Base-by-base conservation (phyloP, 2,113 vertebrate species). In the Mesembrinibis cayennensis region DNA sequence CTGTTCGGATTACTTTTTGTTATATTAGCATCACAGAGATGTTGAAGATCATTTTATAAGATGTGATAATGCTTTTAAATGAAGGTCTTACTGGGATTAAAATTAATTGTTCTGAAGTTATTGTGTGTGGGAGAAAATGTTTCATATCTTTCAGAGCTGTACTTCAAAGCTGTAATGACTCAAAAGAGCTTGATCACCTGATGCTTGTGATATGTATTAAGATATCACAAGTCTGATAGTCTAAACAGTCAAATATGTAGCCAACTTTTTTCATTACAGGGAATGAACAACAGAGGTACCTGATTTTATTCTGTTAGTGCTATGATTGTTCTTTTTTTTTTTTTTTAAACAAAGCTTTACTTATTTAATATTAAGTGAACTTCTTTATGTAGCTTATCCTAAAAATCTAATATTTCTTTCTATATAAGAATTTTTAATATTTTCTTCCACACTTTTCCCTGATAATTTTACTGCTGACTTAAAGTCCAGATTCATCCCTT, bases 91-190 rank as follows among this genome's bases (percentile, higher is more conserved):
- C 65, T 82, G 42, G 11, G 53, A 91, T 72, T 94, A 82, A 89
- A 89, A 49, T 87, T 80, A 96, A 81, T 96, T 90, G 59, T 67
- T 62, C 21, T 77, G 77, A 92, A 87, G 49, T 70, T 93, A 58
- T 13, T 77, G 11, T 65, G 15, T 74, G 49, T 70, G 86, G 85
- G 45, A 94, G 71, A 95, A 89, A 76, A 72, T 86, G 23, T 89
- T 94, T 93, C 15, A 49, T 84, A 40, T 61, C n/a, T 83, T 92
- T 92, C 69, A 82, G 72, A 89, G 44, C 27, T 66, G 45, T 89
- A 62, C 72, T 95, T 93, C 82, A 82, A 87, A 95, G 45, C 67
- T 72, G 22, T 21, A 82, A 40, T 62, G 56, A 53, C 63, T 89
- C 86, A 66, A 47, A 96, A 89, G 61, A 73, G 23, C 52, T 89